phyloP scores from a whole-genome alignment of 1,140 invertebrate genomes.

The Heliconius hewitsoni region DNA sequence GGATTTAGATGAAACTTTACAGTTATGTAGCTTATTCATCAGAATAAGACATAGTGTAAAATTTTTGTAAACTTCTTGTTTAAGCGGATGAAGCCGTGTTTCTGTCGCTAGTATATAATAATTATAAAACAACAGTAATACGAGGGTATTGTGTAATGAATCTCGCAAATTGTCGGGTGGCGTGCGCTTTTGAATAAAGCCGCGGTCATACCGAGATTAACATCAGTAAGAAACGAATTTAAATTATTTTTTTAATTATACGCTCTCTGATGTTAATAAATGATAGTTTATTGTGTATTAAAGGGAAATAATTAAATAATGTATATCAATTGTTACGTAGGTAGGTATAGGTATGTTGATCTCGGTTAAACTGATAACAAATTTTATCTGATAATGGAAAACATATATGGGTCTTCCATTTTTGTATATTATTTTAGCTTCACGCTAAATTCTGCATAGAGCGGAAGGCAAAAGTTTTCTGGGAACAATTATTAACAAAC shows the following conservation, averaged over 20 bases:
- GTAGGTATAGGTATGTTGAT: too few relatives aligned
- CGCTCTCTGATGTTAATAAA: background rate
- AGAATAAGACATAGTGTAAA: too few relatives aligned
- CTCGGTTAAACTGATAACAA: background rate
- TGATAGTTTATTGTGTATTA: slow-evolving; percentile 6
- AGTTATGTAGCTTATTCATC: too few relatives aligned
- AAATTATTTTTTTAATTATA: slow-evolving; percentile 13
- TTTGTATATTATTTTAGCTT: too few relatives aligned
- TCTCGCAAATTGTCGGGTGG: slow-evolving; percentile 28
- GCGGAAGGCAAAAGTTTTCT: too few relatives aligned
- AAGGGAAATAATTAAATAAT: slow-evolving; percentile 1
- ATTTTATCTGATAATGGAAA: background rate
- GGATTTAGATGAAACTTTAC: too few relatives aligned
- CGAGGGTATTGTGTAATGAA: slow-evolving; percentile 44
- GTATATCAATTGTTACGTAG: background rate
- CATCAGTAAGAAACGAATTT: slow-evolving; percentile 10
- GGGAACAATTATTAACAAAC: background rate
- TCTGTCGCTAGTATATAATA: background rate
- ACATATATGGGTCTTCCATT: too few relatives aligned
- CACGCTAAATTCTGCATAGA: too few relatives aligned
- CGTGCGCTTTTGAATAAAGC: slow-evolving; percentile 25
- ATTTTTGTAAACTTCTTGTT: too few relatives aligned
- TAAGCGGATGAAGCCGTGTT: too few relatives aligned
- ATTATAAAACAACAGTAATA: slow-evolving; percentile 35
- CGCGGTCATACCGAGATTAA: slow-evolving; percentile 11